These are phyloP conservation scores for Vireo griseus DNA, from an alignment of 2,797 vertebrate genomes.

Conservation along the genomic window DNA sequence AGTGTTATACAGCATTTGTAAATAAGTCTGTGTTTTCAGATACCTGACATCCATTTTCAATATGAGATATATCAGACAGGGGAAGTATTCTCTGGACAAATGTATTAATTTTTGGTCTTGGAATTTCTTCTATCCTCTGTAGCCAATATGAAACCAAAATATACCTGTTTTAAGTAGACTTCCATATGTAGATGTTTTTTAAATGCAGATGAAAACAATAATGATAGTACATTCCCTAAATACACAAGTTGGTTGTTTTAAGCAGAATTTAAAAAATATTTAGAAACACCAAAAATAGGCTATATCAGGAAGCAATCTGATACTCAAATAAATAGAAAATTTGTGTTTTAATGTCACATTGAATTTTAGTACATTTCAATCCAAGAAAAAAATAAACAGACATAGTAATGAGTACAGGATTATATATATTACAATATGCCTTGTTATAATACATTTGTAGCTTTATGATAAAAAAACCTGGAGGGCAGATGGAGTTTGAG, in stretches of 20 bases:
- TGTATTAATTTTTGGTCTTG: constrained; percentile 16
- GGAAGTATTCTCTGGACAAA: constrained; percentile 40
- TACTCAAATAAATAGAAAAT: constrained; percentile 89
- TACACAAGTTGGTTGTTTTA: constrained; percentile 46
- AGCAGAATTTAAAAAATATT: not conserved
- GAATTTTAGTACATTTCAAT: constrained; percentile 91
- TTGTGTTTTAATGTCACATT: constrained; percentile 91
- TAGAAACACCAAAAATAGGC: constrained; percentile 45
- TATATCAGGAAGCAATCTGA: constrained; percentile 59
- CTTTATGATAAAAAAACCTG: constrained; percentile 85
- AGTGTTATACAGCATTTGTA: constrained; percentile 9
- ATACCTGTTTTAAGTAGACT: constrained; percentile 27
- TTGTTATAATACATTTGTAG: constrained; percentile 91
- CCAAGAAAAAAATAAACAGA: constrained; percentile 88
- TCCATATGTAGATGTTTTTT: constrained; percentile 29
- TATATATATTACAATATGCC: constrained; percentile 94
- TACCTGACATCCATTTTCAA: constrained; percentile 21
- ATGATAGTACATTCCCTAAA: constrained; percentile 9
- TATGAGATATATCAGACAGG: not conserved
- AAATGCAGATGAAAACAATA: constrained; percentile 29
- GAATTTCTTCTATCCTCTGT: constrained; percentile 21
- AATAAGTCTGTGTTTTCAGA: not conserved
- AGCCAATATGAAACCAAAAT: constrained; percentile 34
- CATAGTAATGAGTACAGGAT: constrained; percentile 88
- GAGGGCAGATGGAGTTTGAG: constrained; percentile 79